Conservation (phyloP, 2,888 invertebrate genomes). For the Laspeyria flexula region DNA sequence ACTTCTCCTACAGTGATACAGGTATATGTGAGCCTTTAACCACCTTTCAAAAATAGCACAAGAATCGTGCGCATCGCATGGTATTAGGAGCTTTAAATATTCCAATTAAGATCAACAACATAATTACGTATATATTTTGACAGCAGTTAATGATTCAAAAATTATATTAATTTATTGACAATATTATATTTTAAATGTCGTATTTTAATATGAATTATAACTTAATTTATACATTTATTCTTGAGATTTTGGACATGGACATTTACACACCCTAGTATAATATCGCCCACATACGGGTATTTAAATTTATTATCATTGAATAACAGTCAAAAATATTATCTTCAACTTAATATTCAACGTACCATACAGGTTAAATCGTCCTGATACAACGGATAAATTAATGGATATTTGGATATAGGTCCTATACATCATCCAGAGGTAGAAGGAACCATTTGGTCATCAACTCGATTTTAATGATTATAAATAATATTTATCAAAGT, state of each 20-base stretch:
- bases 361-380: constrained; percentile 21
- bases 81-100: background rate
- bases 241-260: background rate
- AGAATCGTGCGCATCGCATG: background rate
- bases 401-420: too few species aligned
- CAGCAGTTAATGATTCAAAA: constrained; percentile 1
- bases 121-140: constrained; percentile 1
- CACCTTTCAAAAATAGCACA: too few species aligned
- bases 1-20: too few species aligned
- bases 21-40: too few species aligned
- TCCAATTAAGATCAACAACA: background rate
- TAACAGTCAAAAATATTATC: constrained; percentile 34
- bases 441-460: too few species aligned
- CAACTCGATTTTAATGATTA: too few species aligned
- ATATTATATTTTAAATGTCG: background rate
- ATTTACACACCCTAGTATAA: background rate
- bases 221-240: background rate
- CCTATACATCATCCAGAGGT: too few species aligned
- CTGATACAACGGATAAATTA: too few species aligned
- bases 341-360: constrained; percentile 40
- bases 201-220: constrained; percentile 2
- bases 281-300: background rate
- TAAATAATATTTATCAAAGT: too few species aligned
- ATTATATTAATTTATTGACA: constrained; percentile 1
- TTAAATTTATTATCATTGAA: too few species aligned